These are phyloP conservation scores for Plotosus lineatus DNA, from an alignment of 2,113 vertebrate genomes.

Conservation along the genomic window DNA sequence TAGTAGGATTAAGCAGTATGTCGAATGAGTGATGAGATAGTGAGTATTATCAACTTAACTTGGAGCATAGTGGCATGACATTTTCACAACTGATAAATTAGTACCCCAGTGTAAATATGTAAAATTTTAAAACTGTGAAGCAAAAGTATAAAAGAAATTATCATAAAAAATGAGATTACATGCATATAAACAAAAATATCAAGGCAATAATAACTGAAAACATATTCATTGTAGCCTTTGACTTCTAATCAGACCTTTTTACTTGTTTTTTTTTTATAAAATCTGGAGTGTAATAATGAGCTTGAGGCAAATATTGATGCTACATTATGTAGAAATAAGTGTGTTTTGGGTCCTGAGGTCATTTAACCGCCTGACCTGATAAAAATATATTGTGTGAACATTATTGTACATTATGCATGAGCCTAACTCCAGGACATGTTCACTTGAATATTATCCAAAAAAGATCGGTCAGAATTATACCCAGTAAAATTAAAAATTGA, in stretches of 20 bases:
- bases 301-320: background rate
- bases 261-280: background rate
- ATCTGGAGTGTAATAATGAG: background rate
- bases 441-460: constrained; percentile 4
- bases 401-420: background rate
- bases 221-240: background rate
- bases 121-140: too few relatives aligned
- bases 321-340: background rate
- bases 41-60: too few relatives aligned
- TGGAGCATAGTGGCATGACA: too few relatives aligned
- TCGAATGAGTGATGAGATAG: too few relatives aligned
- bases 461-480: background rate
- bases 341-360: constrained; percentile 3
- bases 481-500: background rate
- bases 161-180: too few relatives aligned
- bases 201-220: too few relatives aligned
- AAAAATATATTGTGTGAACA: background rate
- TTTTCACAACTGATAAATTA: too few relatives aligned
- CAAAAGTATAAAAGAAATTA: too few relatives aligned
- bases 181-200: too few relatives aligned
- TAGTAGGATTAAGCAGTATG: too few relatives aligned
- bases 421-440: background rate
- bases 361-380: constrained; percentile 11
- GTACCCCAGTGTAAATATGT: too few relatives aligned
- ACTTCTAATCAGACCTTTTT: constrained; percentile 23